Percentiles rank a stretch among this genome's conserved stretches.
Evolutionary conservation across 1,140 invertebrate species (phyloP).

Genomic region (Zaprionus inermis): DNA sequence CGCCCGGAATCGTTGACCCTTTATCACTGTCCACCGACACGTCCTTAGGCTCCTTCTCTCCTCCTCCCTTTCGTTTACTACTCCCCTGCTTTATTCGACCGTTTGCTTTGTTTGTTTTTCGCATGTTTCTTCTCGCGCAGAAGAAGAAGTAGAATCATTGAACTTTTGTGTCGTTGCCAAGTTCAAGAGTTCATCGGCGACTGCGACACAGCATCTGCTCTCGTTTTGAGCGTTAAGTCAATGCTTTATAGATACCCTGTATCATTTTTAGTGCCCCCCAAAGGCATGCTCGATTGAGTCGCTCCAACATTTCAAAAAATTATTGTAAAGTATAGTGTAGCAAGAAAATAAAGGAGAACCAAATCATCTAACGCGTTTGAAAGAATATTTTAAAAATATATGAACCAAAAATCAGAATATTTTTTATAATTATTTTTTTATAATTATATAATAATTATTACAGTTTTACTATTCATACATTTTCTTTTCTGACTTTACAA

Average conservation of each 20-base stretch:
- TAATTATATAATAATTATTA: too few species aligned
- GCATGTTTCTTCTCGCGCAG: background rate
- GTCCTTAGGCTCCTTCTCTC: conserved; percentile 9
- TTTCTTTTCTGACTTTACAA: too few species aligned
- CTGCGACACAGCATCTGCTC: conserved; percentile 61
- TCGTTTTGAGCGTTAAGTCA: conserved; percentile 42
- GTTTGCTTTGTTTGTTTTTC: conserved; percentile 26
- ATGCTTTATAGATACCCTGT: conserved; percentile 26
- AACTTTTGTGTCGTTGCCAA: conserved; percentile 60
- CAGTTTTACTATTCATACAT: too few species aligned
- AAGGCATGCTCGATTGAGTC: background rate
- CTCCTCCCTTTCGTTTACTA: background rate
- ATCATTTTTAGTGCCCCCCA: background rate
- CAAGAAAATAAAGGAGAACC: too few species aligned
- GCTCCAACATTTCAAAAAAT: background rate
- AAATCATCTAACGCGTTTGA: too few species aligned
- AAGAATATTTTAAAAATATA: too few species aligned
- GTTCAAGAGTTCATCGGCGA: conserved; percentile 72
- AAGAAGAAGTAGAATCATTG: conserved; percentile 58
- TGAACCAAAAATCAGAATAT: too few species aligned
- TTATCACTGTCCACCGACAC: conserved; percentile 32
- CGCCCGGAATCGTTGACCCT: conserved; percentile 51
- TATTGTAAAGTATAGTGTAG: background rate
- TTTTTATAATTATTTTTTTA: too few species aligned
- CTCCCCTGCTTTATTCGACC: conserved; percentile 11